Conservation (phyloP, 2,113 vertebrate genomes). For the Callorhinus ursinus region DNA sequence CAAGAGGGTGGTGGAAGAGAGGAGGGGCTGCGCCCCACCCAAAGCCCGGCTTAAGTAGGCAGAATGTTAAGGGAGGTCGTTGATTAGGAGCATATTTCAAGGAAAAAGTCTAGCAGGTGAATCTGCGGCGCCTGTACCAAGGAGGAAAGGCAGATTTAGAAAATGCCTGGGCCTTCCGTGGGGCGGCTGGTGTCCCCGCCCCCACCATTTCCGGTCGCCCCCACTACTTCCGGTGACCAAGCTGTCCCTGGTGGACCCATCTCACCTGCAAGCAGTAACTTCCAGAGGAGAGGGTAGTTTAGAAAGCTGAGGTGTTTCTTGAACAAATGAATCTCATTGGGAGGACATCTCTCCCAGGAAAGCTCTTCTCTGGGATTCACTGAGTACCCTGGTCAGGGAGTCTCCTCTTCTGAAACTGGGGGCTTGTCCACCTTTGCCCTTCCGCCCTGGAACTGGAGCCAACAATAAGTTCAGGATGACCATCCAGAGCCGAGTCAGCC, state of each 20-base stretch:
- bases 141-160: accelerated
- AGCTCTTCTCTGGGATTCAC: background rate
- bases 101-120: background rate
- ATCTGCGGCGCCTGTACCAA: accelerated
- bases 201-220: too few relatives aligned
- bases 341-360: background rate
- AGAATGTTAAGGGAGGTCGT: accelerated
- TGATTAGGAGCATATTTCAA: background rate
- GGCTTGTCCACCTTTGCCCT: too few relatives aligned
- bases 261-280: background rate
- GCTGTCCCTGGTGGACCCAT: background rate
- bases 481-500: too few relatives aligned
- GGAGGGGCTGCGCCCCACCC: background rate
- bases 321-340: background rate
- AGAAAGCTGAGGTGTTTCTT: background rate
- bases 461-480: background rate
- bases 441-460: background rate
- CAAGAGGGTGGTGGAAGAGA: accelerated
- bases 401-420: background rate
- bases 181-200: accelerated
- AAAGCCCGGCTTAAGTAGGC: background rate
- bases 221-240: too few relatives aligned
- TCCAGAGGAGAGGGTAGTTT: background rate
- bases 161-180: background rate
- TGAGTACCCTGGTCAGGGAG: background rate